Evolutionary conservation across 2,888 invertebrate genomes (phyloP).

Genomic region (Acleris sparsana): DNA sequence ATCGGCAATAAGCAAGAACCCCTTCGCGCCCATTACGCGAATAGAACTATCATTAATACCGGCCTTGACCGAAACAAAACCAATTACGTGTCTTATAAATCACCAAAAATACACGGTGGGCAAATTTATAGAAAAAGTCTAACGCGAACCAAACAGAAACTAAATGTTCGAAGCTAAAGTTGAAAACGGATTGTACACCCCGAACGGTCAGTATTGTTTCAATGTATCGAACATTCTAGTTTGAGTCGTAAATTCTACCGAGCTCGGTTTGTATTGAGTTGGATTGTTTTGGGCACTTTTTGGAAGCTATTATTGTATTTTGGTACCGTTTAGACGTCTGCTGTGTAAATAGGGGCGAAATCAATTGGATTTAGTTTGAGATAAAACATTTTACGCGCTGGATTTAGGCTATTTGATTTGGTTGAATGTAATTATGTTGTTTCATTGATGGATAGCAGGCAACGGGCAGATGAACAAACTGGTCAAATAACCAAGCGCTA

Average conservation of each 20-base stretch:
- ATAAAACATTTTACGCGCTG: slow-evolving; percentile 5
- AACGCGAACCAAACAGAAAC: slow-evolving; percentile 13
- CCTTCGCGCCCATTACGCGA: slow-evolving; percentile 63
- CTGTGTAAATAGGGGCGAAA: slow-evolving; percentile 31
- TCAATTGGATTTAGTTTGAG: slow-evolving; percentile 23
- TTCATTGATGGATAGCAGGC: background rate
- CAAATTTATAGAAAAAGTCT: slow-evolving; percentile 23
- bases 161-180: background rate
- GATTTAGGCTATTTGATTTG: background rate
- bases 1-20: slow-evolving; percentile 54
- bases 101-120: slow-evolving; percentile 55
- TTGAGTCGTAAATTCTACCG: slow-evolving; percentile 10
- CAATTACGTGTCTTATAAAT: slow-evolving; percentile 74
- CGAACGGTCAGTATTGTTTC: slow-evolving; percentile 21
- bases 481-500: no score
- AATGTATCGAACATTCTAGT: slow-evolving; percentile 5
- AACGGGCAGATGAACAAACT: no score
- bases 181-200: slow-evolving; percentile 9
- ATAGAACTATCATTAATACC: slow-evolving; percentile 70
- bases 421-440: background rate
- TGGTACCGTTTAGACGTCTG: slow-evolving; percentile 27
- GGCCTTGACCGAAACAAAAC: slow-evolving; percentile 73
- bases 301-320: slow-evolving; percentile 28
- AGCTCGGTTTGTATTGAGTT: slow-evolving; percentile 6
- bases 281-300: slow-evolving; percentile 1